Conservation (phyloP, 2,113 vertebrate species). For the Acinonyx jubatus region DNA sequence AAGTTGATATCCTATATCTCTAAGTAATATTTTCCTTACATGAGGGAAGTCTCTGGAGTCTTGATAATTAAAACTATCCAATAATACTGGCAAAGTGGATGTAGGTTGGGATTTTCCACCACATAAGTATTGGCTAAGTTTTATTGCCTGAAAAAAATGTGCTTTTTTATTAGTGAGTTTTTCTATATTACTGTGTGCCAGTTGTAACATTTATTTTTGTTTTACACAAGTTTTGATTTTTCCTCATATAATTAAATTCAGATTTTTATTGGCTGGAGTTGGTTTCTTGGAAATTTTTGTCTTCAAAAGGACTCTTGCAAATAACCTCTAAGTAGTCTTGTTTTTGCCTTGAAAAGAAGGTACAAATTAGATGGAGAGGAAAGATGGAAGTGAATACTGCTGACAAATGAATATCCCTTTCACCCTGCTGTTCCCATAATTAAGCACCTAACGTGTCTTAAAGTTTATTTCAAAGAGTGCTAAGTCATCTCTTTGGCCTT, state of each 20-base stretch:
- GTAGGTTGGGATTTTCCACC: constrained; percentile 68
- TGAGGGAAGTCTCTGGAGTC: constrained; percentile 62
- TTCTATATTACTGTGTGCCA: constrained; percentile 69
- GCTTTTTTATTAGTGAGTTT: constrained; percentile 69
- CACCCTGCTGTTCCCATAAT: background rate
- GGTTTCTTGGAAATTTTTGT: constrained; percentile 56
- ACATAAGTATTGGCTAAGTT: constrained; percentile 67
- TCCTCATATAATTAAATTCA: constrained; percentile 70
- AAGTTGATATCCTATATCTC: constrained; percentile 70
- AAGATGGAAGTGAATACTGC: background rate
- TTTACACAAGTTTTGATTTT: constrained; percentile 68
- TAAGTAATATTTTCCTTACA: constrained; percentile 71
- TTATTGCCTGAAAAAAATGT: constrained; percentile 69
- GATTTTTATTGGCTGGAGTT: constrained; percentile 57
- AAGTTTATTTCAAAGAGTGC: background rate
- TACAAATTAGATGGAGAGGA: background rate
- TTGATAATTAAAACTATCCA: constrained; percentile 76
- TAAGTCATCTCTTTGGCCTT: background rate
- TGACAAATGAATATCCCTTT: constrained; percentile 7
- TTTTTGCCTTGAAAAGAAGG: background rate
- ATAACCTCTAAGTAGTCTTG: constrained; percentile 16
- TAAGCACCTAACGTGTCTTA: background rate
- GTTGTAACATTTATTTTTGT: constrained; percentile 74
- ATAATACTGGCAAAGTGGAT: constrained; percentile 60
- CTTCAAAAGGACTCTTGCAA: constrained; percentile 44